Percentiles rank a stretch among this genome's conserved stretches.
Evolutionary conservation across 1,140 invertebrate genomes (phyloP).

Genomic region (Caenorhabditis remanei): DNA sequence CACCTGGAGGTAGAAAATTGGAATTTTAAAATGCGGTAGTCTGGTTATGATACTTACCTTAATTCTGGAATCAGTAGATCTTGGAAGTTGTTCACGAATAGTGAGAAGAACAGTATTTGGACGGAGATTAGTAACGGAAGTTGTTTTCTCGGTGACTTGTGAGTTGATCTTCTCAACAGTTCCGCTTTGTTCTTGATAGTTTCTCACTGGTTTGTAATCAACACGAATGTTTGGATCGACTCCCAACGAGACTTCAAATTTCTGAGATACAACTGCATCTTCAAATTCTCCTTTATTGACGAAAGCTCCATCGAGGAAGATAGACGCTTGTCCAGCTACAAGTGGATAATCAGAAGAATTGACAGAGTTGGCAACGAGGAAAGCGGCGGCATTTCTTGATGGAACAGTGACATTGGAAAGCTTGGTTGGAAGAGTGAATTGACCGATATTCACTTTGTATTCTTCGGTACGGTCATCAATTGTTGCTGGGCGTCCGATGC

Average conservation of each 20-base stretch:
- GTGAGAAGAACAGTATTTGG: constrained; percentile 71
- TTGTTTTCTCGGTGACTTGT: constrained; percentile 75
- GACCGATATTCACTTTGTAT: constrained; percentile 75
- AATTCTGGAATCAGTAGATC: constrained; percentile 64
- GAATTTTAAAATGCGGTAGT: not conserved
- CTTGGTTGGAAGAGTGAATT: constrained; percentile 78
- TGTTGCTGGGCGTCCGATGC: constrained; percentile 27
- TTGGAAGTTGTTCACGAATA: constrained; percentile 76
- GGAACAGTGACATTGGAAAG: constrained; percentile 78
- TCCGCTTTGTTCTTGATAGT: constrained; percentile 68
- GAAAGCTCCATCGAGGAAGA: constrained; percentile 80
- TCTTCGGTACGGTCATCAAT: constrained; percentile 41
- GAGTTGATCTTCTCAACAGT: constrained; percentile 73
- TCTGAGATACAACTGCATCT: constrained; percentile 70
- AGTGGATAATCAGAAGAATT: constrained; percentile 78
- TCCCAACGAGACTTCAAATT: constrained; percentile 79
- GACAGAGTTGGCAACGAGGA: constrained; percentile 77
- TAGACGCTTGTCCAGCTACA: constrained; percentile 78
- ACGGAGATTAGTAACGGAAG: constrained; percentile 24
- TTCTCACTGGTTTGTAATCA: constrained; percentile 75
- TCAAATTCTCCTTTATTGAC: constrained; percentile 79
- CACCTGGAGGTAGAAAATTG: not conserved
- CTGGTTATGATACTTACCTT: constrained; percentile 50
- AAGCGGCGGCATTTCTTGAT: constrained; percentile 77
- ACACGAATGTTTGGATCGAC: constrained; percentile 77